A percentile compares a stretch with the other conserved stretches of the same genome.
phyloP scores from a whole-genome alignment of 2,113 vertebrate species.

The Glaucidium brasilianum region DNA sequence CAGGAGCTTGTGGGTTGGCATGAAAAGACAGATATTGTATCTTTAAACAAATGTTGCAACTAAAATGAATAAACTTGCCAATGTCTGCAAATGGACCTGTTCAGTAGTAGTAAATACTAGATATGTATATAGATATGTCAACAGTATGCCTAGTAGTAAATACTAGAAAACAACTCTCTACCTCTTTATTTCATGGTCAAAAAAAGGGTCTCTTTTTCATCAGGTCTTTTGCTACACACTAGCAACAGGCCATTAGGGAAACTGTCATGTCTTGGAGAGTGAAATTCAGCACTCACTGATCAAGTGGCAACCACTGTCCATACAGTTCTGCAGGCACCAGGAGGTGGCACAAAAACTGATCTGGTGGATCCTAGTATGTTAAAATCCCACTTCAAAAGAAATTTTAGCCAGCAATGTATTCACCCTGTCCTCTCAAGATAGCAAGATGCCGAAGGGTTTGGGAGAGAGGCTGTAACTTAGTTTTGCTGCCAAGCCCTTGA shows the following conservation, averaged over 20 bases:
- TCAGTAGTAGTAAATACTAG: background rate
- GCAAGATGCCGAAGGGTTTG: background rate
- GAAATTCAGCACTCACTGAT: background rate
- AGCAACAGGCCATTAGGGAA: background rate
- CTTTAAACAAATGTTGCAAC: background rate
- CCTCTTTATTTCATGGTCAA: background rate
- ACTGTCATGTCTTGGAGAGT: background rate
- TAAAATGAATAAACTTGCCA: background rate
- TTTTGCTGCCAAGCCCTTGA: background rate
- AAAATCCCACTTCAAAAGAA: background rate
- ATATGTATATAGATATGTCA: background rate
- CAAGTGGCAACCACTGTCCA: background rate
- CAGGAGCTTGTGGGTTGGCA: background rate
- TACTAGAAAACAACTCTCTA: background rate
- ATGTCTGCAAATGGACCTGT: background rate
- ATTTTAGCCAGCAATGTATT: background rate
- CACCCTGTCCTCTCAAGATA: background rate
- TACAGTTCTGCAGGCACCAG: background rate
- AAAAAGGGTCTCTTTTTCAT: background rate
- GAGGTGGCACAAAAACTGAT: background rate
- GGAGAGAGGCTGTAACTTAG: background rate
- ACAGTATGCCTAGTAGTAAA: background rate
- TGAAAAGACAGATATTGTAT: background rate
- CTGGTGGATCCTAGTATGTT: background rate
- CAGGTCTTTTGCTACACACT: background rate